A percentile compares a stretch with the other conserved stretches of the same genome.
phyloP scores from a whole-genome alignment of 2,113 vertebrate genomes.

The Saguinus midas region DNA sequence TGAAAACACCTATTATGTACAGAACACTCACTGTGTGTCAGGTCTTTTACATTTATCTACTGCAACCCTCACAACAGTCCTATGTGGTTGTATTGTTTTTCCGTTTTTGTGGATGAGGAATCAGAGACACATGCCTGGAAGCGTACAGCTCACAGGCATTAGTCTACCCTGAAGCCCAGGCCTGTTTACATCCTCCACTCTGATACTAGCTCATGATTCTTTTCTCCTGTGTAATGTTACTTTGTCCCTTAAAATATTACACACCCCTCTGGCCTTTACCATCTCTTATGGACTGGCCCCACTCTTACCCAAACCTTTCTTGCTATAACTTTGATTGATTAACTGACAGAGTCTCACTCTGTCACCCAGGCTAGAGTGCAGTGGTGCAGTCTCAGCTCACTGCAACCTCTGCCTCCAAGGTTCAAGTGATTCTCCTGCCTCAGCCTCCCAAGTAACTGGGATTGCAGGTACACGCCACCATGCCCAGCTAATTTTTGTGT shows the following conservation, averaged over 20 bases:
- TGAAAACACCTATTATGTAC: not conserved
- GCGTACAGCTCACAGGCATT: not conserved
- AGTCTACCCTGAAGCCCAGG: not conserved
- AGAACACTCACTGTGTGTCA: fast-evolving
- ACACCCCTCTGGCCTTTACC: not conserved
- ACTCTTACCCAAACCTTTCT: not conserved
- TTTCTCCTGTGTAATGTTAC: not conserved
- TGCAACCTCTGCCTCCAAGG: too few relatives aligned
- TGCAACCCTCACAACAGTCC: not conserved
- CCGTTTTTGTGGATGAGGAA: not conserved
- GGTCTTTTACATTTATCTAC: not conserved
- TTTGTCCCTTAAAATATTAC: not conserved
- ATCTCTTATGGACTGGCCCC: not conserved
- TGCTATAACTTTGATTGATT: not conserved
- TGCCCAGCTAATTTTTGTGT: too few relatives aligned
- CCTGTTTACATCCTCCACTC: not conserved
- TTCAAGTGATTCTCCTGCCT: too few relatives aligned
- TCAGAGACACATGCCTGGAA: not conserved
- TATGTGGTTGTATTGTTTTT: not conserved
- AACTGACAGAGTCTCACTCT: too few relatives aligned
- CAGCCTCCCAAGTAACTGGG: too few relatives aligned
- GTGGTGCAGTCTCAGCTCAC: too few relatives aligned
- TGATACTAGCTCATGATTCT: not conserved
- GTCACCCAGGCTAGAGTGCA: too few relatives aligned
- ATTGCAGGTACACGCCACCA: too few relatives aligned